phyloP scores from a whole-genome alignment of 2,113 vertebrate species.

The Apteryx mantelli region DNA sequence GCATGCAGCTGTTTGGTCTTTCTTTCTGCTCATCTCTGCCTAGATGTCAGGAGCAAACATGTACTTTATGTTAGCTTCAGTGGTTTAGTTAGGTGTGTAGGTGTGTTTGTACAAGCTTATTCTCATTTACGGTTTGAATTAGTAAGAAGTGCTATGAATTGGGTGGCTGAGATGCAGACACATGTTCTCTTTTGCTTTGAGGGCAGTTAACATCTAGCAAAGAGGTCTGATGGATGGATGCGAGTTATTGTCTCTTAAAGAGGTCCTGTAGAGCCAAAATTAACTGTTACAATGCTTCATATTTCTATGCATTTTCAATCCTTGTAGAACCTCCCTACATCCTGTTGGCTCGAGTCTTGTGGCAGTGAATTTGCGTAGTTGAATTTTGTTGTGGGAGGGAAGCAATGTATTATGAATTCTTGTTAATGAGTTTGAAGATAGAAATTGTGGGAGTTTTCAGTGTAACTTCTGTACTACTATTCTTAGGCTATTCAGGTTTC shows the following conservation, averaged over 20 bases:
- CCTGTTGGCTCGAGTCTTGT: neutral
- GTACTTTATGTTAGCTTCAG: neutral
- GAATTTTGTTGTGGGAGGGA: neutral
- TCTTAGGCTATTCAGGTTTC: neutral
- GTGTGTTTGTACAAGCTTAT: neutral
- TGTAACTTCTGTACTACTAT: neutral
- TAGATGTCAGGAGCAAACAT: neutral
- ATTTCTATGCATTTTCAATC: neutral
- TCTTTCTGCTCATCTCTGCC: neutral
- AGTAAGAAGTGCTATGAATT: neutral
- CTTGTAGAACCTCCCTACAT: accelerated
- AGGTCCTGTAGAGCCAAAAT: neutral
- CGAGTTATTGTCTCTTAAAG: conserved; percentile 18
- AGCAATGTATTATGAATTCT: neutral
- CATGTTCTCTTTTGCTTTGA: neutral
- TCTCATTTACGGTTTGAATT: neutral
- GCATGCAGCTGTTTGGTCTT: neutral
- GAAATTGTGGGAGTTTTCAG: neutral
- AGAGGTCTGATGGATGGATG: neutral
- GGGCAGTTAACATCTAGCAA: neutral
- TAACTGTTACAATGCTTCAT: neutral
- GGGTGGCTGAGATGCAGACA: neutral
- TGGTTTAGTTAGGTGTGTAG: neutral
- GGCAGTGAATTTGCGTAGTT: neutral
- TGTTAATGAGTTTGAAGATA: neutral